A percentile compares a stretch with the other conserved stretches of the same genome.
Evolutionary conservation across 2,888 invertebrate species (phyloP).

Genomic region (Heliconius hortense): DNA sequence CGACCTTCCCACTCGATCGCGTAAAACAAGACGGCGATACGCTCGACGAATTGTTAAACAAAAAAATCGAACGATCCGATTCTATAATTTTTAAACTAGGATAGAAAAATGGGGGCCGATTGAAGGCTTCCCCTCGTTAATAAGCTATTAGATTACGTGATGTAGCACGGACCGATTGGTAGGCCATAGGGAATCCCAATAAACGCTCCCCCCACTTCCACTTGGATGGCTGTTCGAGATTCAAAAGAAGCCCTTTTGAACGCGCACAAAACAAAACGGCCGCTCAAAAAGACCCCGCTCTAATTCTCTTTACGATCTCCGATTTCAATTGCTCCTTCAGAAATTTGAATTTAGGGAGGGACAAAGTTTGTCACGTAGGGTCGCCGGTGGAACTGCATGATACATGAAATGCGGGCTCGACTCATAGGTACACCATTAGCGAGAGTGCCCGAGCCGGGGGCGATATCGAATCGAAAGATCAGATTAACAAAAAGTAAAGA

Average conservation of each 20-base stretch:
- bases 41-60: conserved; percentile 56
- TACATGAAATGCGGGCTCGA: conserved; percentile 77
- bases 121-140: conserved; percentile 78
- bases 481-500: conserved; percentile 73
- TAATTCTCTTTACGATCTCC: conserved; percentile 82
- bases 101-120: conserved; percentile 77
- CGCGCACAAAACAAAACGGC: conserved; percentile 77
- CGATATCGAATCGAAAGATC: conserved; percentile 77
- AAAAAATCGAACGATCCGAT: conserved; percentile 59
- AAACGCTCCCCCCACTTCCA: conserved; percentile 80
- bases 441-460: conserved; percentile 72
- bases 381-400: conserved; percentile 65
- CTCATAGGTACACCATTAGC: conserved; percentile 80
- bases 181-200: conserved; percentile 80
- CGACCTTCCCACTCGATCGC: conserved; percentile 72
- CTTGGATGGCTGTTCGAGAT: conserved; percentile 78
- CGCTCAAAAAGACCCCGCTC: conserved; percentile 78
- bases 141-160: conserved; percentile 81
- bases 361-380: conserved; percentile 81
- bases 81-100: conserved; percentile 74
- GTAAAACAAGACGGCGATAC: conserved; percentile 71
- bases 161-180: conserved; percentile 77
- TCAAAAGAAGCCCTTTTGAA: conserved; percentile 80
- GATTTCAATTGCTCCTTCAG: conserved; percentile 83
- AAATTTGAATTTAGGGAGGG: conserved; percentile 82